Conservation (phyloP, 2,113 vertebrate genomes). For the Rynchops niger region DNA sequence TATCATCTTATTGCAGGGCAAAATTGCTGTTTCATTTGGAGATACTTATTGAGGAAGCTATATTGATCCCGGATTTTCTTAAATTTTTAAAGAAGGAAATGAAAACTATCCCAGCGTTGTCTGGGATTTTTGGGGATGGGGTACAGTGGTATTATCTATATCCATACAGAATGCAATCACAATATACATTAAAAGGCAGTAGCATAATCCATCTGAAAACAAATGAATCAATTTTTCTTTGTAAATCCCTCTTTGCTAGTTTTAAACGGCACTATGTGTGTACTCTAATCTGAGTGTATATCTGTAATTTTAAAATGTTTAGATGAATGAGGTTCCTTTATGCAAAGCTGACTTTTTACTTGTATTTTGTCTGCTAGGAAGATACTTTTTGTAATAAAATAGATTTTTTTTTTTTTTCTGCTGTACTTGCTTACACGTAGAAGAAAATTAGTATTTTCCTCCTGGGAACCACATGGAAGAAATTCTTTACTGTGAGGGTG, state of each 20-base stretch:
- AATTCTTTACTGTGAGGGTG: too few species aligned
- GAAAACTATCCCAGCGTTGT: neutral
- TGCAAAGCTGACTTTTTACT: neutral
- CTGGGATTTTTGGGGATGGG: neutral
- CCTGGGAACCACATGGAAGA: neutral
- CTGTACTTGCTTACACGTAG: neutral
- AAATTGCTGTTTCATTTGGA: neutral
- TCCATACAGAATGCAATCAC: neutral
- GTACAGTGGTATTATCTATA: neutral
- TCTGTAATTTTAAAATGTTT: neutral
- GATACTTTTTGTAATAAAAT: neutral
- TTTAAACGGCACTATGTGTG: neutral
- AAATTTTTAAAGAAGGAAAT: neutral
- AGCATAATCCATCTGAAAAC: neutral
- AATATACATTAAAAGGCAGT: neutral
- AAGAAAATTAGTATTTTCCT: neutral
- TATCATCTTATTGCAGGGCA: neutral
- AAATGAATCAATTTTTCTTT: neutral
- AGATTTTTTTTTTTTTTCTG: neutral
- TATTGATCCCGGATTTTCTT: neutral
- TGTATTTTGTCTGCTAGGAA: neutral
- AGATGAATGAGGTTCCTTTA: neutral
- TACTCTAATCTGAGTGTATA: neutral
- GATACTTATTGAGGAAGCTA: neutral
- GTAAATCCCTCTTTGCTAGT: neutral